phyloP scores from a whole-genome alignment of 35 echinoderm and acorn worm genomes.

The Stichopus chloronotus region DNA sequence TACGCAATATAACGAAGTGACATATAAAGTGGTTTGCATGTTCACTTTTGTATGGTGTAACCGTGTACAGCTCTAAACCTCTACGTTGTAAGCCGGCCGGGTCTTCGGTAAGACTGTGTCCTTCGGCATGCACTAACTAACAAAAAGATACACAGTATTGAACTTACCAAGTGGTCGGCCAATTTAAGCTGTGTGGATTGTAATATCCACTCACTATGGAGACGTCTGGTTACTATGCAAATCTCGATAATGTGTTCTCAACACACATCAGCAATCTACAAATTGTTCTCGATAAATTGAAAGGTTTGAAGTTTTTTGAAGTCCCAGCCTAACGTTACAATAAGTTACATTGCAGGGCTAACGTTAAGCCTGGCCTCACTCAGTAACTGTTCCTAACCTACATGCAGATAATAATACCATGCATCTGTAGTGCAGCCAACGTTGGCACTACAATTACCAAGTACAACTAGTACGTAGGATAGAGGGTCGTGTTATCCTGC shows the following conservation, averaged over 20 bases:
- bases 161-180: too few species aligned
- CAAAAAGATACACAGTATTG: too few species aligned
- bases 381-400: neutral
- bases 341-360: neutral
- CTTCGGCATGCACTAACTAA: too few species aligned
- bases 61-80: too few species aligned
- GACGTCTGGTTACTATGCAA: neutral
- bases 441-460: neutral
- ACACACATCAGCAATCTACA: neutral
- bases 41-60: too few species aligned
- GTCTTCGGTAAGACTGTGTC: too few species aligned
- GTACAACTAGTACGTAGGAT: neutral
- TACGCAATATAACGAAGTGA: too few species aligned
- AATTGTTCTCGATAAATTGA: slow-evolving; percentile 5
- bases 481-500: too few species aligned
- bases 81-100: too few species aligned
- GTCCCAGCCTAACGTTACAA: neutral
- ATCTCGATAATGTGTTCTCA: slow-evolving; percentile 26
- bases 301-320: neutral
- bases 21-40: too few species aligned
- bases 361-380: neutral
- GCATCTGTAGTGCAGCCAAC: neutral
- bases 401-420: neutral
- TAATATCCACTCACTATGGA: neutral
- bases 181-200: too few species aligned